Evolutionary conservation across 2,797 vertebrate species (phyloP).

Genomic region (Gastrophryne carolinensis): DNA sequence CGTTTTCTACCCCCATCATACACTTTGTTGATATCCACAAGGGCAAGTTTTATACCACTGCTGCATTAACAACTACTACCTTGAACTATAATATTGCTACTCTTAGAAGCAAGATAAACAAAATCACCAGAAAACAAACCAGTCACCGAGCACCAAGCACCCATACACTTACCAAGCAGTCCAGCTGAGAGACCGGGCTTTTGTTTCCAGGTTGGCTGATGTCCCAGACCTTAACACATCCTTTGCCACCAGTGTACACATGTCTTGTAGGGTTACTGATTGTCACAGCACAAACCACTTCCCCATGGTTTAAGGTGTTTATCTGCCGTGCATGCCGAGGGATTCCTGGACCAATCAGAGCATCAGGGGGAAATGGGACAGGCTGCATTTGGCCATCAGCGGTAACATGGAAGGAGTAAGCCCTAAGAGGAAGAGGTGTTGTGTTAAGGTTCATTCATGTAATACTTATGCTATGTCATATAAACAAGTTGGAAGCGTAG

Average conservation of each 20-base stretch:
- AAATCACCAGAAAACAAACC: slow-evolving; percentile 31
- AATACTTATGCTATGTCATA: too few species aligned
- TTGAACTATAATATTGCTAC: neutral
- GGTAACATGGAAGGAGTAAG: slow-evolving; percentile 80
- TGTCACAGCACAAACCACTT: slow-evolving; percentile 79
- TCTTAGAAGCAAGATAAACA: slow-evolving; percentile 25
- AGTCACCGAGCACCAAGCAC: too few species aligned
- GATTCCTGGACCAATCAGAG: slow-evolving; percentile 77
- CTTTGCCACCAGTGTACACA: slow-evolving; percentile 80
- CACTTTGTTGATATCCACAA: too few species aligned
- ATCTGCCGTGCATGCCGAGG: slow-evolving; percentile 78
- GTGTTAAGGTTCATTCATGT: too few species aligned
- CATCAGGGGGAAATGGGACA: slow-evolving; percentile 77
- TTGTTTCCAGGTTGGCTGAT: slow-evolving; percentile 82
- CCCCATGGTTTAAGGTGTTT: slow-evolving; percentile 77
- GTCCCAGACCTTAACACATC: slow-evolving; percentile 83
- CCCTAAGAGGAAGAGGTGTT: slow-evolving; percentile 60
- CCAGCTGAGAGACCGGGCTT: slow-evolving; percentile 80
- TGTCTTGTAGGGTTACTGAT: slow-evolving; percentile 83
- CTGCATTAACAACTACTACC: too few species aligned
- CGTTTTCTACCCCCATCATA: too few species aligned
- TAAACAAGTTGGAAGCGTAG: too few species aligned
- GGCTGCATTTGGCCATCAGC: slow-evolving; percentile 83
- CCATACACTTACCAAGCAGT: slow-evolving; percentile 76
- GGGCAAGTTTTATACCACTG: too few species aligned